Evolutionary conservation across 1,140 invertebrate species (phyloP).

Genomic region (Sitophilus oryzae): DNA sequence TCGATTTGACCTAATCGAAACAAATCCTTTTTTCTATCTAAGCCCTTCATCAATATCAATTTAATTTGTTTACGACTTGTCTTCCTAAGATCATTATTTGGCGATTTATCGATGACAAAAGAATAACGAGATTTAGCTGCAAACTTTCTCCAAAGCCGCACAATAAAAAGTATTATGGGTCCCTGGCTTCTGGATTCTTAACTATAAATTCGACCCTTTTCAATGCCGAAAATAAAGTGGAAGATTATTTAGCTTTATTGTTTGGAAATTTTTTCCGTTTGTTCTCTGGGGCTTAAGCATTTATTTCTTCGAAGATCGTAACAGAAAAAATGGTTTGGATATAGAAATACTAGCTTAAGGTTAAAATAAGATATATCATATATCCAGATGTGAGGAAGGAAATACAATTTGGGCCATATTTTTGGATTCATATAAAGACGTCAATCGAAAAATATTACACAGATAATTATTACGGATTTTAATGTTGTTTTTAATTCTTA

Average conservation of each 20-base stretch:
- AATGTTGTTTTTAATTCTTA: too few relatives aligned
- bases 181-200: conserved; percentile 7
- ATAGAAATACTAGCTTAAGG: too few relatives aligned
- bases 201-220: conserved; percentile 8
- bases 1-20: too few relatives aligned
- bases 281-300: neutral
- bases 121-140: neutral
- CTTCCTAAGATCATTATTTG: neutral
- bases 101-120: neutral
- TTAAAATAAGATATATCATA: too few relatives aligned
- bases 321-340: too few relatives aligned
- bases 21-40: too few relatives aligned
- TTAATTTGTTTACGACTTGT: neutral
- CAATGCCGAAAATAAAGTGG: conserved; percentile 5
- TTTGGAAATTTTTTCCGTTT: conserved; percentile 5
- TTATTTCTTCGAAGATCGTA: neutral
- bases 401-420: too few relatives aligned
- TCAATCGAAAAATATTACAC: too few relatives aligned
- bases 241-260: conserved; percentile 8
- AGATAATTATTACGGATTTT: too few relatives aligned
- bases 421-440: too few relatives aligned
- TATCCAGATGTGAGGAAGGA: too few relatives aligned
- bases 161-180: conserved; percentile 25
- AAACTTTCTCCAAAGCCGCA: conserved; percentile 3
- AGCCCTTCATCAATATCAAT: neutral